Conservation (phyloP, 1,140 invertebrate genomes). For the Oscheius sp. region DNA sequence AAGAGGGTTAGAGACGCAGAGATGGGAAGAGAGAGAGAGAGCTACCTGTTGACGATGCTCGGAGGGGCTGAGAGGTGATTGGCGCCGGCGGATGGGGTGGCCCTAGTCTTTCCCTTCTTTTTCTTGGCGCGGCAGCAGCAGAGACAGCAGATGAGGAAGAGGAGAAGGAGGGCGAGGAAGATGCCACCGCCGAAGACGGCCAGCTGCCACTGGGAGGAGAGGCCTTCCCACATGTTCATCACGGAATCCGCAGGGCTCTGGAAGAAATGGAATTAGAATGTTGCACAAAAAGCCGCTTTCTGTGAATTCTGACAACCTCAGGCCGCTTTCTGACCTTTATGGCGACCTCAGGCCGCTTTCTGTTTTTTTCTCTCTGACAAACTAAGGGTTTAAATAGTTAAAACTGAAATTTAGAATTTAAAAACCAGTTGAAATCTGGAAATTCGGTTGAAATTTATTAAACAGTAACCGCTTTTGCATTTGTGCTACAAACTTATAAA, state of each 20-base stretch:
- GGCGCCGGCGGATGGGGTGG: not conserved
- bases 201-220: constrained; percentile 11
- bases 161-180: constrained; percentile 40
- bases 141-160: constrained; percentile 35
- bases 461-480: too few relatives aligned
- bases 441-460: too few relatives aligned
- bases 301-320: too few relatives aligned
- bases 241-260: constrained; percentile 7
- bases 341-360: too few relatives aligned
- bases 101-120: constrained; percentile 19
- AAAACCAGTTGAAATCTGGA: too few relatives aligned
- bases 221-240: constrained; percentile 14
- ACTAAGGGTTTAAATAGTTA: too few relatives aligned
- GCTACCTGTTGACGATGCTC: constrained; percentile 18
- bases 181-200: constrained; percentile 48
- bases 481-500: not conserved
- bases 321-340: too few relatives aligned
- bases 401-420: too few relatives aligned
- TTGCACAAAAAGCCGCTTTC: too few relatives aligned
- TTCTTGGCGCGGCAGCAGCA: constrained; percentile 40
- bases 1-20: too few relatives aligned
- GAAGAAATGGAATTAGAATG: too few relatives aligned
- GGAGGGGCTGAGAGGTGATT: not conserved
- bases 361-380: too few relatives aligned
- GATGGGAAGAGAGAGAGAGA: not conserved